phyloP scores from a whole-genome alignment of 2,888 invertebrate species.

The Cosmopolites sordidus region DNA sequence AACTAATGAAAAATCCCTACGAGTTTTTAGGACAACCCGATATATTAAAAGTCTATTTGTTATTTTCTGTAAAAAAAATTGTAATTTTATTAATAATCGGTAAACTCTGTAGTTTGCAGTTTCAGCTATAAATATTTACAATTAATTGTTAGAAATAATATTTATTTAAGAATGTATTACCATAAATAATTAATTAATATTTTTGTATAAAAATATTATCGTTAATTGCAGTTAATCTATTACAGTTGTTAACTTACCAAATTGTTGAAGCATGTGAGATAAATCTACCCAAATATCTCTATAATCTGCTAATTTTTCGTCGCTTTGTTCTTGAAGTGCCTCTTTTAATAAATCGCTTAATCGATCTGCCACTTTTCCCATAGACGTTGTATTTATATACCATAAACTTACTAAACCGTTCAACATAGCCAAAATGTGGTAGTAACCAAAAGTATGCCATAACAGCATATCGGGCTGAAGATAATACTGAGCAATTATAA shows the following conservation, averaged over 20 bases:
- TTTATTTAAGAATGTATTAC: too few relatives aligned
- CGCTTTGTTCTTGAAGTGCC: slow-evolving; percentile 60
- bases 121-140: too few relatives aligned
- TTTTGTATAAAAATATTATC: too few relatives aligned
- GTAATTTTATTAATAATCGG: too few relatives aligned
- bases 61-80: too few relatives aligned
- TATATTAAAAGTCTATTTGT: too few relatives aligned
- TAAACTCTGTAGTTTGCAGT: too few relatives aligned
- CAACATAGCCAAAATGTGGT: slow-evolving; percentile 69
- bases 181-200: too few relatives aligned
- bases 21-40: too few relatives aligned
- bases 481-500: slow-evolving; percentile 66
- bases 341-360: slow-evolving; percentile 59
- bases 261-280: slow-evolving; percentile 73
- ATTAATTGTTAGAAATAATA: too few relatives aligned
- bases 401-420: slow-evolving; percentile 68
- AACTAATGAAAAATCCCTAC: too few relatives aligned
- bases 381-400: slow-evolving; percentile 50
- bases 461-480: slow-evolving; percentile 66
- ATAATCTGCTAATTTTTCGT: slow-evolving; percentile 62
- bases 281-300: slow-evolving; percentile 61
- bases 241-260: slow-evolving; percentile 58
- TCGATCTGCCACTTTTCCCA: slow-evolving; percentile 53
- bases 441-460: slow-evolving; percentile 70
- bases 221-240: too few relatives aligned